A percentile compares a stretch with the other conserved stretches of the same genome.
Conservation (phyloP, 2,113 vertebrate genomes). For the Pterocles burchelli region DNA sequence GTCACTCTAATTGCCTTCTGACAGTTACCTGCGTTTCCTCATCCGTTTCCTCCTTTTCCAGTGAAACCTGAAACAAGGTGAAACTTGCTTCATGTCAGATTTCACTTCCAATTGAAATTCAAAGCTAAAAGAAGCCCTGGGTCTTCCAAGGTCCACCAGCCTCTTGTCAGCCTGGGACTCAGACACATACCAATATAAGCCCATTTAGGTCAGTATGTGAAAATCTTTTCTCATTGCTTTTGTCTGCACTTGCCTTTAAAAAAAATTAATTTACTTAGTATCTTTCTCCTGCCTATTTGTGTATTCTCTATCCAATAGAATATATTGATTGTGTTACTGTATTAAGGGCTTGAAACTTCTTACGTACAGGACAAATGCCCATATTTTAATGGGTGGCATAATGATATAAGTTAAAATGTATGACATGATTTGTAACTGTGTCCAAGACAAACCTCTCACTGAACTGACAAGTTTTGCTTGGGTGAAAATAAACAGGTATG, state of each 20-base stretch:
- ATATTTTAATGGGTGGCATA: neutral
- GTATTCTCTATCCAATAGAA: neutral
- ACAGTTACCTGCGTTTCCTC: neutral
- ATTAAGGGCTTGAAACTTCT: neutral
- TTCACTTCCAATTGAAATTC: conserved; percentile 40
- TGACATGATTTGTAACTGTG: neutral
- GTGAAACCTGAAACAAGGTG: conserved; percentile 37
- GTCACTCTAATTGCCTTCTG: neutral
- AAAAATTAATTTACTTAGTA: neutral
- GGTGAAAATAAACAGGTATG: neutral
- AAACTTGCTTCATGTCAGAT: neutral
- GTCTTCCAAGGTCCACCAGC: conserved; percentile 37
- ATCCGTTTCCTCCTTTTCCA: neutral
- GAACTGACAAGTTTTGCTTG: neutral
- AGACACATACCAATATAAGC: neutral
- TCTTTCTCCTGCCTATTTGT: neutral
- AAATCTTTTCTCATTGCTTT: neutral
- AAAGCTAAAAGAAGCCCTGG: neutral
- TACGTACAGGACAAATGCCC: neutral
- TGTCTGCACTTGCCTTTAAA: neutral
- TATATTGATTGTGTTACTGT: neutral
- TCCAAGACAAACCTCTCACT: neutral
- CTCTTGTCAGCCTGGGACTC: neutral
- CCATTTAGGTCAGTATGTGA: neutral
- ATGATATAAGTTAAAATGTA: neutral